phyloP scores from a whole-genome alignment of 1,140 invertebrate species.

The Platyscapa corneri region DNA sequence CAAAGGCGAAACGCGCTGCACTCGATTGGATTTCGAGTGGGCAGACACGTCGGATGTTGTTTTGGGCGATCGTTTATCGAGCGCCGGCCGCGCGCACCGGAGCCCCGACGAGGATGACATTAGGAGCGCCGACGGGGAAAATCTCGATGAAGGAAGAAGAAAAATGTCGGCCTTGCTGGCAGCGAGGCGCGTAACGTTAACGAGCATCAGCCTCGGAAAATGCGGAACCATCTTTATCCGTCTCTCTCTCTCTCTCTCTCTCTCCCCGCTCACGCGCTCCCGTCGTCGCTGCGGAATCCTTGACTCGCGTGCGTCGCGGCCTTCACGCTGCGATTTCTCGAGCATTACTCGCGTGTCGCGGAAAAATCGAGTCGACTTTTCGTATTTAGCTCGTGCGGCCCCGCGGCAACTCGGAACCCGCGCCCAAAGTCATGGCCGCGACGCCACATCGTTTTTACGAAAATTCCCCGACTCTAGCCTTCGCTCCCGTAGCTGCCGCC shows the following conservation, averaged over 20 bases:
- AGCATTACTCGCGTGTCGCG: background rate
- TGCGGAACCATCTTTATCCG: constrained; percentile 39
- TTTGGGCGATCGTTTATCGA: no score
- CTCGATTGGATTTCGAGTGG: background rate
- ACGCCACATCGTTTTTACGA: background rate
- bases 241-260: background rate
- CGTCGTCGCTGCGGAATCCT: background rate
- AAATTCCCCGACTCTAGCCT: background rate
- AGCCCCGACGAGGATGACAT: background rate
- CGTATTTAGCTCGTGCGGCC: background rate
- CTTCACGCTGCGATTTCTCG: constrained; percentile 49
- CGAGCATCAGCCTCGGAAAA: constrained; percentile 47
- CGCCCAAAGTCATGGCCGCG: constrained; percentile 26
- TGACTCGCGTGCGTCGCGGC: constrained; percentile 43
- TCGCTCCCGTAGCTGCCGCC: no score
- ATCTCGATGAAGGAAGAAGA: constrained; percentile 7
- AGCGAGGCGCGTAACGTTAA: constrained; percentile 43
- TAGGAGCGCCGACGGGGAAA: background rate
- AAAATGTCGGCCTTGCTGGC: constrained; percentile 12
- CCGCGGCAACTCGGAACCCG: no score
- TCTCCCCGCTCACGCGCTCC: background rate
- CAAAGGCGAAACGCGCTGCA: background rate
- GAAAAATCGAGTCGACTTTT: constrained; percentile 16
- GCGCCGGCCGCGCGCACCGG: no score
- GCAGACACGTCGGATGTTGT: background rate